Percentiles rank a stretch among this genome's conserved stretches.
Conservation (phyloP, 2,888 invertebrate genomes). For the Apamea epomidion region DNA sequence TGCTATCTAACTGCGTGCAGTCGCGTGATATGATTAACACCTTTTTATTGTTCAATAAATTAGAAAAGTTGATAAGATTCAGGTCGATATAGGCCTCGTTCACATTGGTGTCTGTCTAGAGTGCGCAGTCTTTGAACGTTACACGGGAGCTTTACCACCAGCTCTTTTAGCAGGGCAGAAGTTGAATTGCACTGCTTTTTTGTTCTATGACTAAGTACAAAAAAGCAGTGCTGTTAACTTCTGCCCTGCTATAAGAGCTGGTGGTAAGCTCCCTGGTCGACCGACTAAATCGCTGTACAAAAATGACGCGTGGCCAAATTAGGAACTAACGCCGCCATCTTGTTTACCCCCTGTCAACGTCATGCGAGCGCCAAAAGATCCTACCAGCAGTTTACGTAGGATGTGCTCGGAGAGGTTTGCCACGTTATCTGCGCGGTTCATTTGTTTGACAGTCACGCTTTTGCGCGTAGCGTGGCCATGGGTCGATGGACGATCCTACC, state of each 20-base stretch:
- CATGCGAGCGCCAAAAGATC: too few relatives aligned
- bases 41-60: conserved; percentile 18
- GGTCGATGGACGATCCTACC: neutral
- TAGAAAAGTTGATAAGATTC: conserved; percentile 8
- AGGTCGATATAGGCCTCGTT: neutral
- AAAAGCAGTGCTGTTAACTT: too few relatives aligned
- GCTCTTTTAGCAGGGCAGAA: too few relatives aligned
- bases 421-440: neutral
- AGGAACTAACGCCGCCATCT: too few relatives aligned
- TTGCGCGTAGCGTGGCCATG: neutral
- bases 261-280: neutral
- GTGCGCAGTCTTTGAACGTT: neutral
- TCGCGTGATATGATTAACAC: conserved; percentile 28
- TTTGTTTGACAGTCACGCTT: too few relatives aligned
- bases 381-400: neutral
- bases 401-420: neutral
- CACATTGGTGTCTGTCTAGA: neutral
- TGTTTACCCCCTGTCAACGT: too few relatives aligned
- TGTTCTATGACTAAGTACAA: too few relatives aligned
- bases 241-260: too few relatives aligned
- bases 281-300: too few relatives aligned
- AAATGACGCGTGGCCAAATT: too few relatives aligned
- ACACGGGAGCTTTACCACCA: too few relatives aligned
- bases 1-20: conserved; percentile 4
- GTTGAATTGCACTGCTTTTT: too few relatives aligned